These are phyloP conservation scores for Ptilodon capucinus DNA, from an alignment of 2,888 invertebrate species.

Conservation along the genomic window DNA sequence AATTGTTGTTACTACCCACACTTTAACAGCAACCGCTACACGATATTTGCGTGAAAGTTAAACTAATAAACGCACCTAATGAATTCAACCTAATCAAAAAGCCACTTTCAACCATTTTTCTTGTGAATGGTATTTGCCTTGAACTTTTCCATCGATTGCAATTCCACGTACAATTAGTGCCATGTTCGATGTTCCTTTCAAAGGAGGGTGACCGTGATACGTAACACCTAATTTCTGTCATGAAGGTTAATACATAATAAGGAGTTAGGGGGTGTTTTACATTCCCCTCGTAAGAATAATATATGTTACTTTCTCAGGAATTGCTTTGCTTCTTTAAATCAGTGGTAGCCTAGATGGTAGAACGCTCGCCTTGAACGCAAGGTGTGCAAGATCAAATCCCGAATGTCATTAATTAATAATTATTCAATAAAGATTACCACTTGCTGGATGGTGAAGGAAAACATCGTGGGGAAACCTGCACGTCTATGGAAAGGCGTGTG, in stretches of 20 bases:
- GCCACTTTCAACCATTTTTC: slow-evolving; percentile 20
- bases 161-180: slow-evolving; percentile 28
- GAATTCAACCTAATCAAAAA: slow-evolving; percentile 15
- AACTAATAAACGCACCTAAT: slow-evolving; percentile 18
- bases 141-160: slow-evolving; percentile 44
- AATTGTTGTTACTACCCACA: background rate
- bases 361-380: too few relatives aligned
- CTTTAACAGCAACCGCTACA: background rate
- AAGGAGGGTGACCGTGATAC: background rate
- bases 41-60: slow-evolving; percentile 13
- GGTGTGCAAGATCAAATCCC: too few relatives aligned
- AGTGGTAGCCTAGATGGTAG: too few relatives aligned
- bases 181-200: slow-evolving; percentile 3
- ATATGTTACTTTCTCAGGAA: too few relatives aligned
- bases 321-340: too few relatives aligned
- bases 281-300: too few relatives aligned
- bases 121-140: slow-evolving; percentile 34
- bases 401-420: too few relatives aligned
- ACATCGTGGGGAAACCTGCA: too few relatives aligned
- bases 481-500: too few relatives aligned
- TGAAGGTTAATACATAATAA: background rate
- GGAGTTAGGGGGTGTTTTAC: too few relatives aligned
- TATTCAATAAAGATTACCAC: too few relatives aligned
- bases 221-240: background rate
- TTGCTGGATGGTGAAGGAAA: too few relatives aligned